These are phyloP conservation scores for Eolophus roseicapilla DNA, from an alignment of 2,113 vertebrate species.

Conservation along the genomic window DNA sequence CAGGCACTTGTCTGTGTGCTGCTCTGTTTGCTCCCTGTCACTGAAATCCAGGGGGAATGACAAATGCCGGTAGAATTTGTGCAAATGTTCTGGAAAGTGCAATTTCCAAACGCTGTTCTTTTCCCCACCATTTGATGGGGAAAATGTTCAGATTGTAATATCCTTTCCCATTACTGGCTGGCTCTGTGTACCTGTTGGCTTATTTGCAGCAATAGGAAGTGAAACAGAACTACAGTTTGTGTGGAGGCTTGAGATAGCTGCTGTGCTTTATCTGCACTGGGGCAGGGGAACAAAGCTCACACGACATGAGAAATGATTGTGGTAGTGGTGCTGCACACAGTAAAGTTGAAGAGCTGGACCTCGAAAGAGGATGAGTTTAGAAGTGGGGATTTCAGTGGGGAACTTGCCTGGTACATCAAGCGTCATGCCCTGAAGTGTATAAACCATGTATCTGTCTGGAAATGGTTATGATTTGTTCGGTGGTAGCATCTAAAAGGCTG, in stretches of 20 bases:
- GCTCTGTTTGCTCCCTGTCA: neutral
- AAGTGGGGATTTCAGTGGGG: neutral
- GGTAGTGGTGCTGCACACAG: neutral
- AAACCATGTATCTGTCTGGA: neutral
- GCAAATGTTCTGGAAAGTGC: neutral
- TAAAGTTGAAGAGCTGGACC: neutral
- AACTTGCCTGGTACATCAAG: neutral
- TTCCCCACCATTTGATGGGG: neutral
- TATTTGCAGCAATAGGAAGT: neutral
- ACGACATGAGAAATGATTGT: neutral
- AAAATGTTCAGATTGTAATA: neutral
- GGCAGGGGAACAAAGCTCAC: neutral
- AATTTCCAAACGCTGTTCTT: neutral
- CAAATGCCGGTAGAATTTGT: neutral
- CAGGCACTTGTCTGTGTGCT: fast-evolving
- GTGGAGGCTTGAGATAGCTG: neutral
- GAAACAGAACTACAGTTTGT: neutral
- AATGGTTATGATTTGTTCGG: fast-evolving
- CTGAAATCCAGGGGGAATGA: neutral
- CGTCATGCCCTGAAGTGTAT: fast-evolving
- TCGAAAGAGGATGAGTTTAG: neutral
- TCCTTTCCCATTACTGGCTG: neutral
- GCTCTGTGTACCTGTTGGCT: neutral
- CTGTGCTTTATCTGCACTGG: neutral
- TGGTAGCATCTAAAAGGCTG: neutral